Evolutionary conservation across 2,113 vertebrate species (phyloP).

Genomic region (Dasyornis broadbenti): DNA sequence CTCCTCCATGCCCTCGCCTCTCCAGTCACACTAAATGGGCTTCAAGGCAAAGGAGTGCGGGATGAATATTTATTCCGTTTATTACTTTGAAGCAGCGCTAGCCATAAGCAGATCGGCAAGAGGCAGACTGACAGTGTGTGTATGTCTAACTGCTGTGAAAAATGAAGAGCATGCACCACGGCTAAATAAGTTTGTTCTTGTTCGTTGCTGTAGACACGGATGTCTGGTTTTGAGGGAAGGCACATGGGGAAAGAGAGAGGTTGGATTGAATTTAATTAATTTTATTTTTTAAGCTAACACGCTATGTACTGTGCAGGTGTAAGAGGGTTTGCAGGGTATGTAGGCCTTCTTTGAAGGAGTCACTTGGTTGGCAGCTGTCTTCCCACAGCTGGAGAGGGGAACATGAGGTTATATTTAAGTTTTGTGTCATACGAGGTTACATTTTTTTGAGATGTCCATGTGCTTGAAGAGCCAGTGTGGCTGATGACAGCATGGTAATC

Average conservation of each 20-base stretch:
- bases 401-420: not conserved
- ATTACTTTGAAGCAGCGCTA: not conserved
- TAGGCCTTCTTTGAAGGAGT: not conserved
- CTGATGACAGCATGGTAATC: not conserved
- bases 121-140: not conserved
- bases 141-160: not conserved
- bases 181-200: not conserved
- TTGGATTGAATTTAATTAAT: not conserved
- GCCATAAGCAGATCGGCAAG: not conserved
- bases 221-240: not conserved
- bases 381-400: not conserved
- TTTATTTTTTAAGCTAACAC: not conserved
- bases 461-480: not conserved
- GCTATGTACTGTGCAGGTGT: not conserved
- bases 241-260: not conserved
- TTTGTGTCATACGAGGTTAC: not conserved
- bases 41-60: not conserved
- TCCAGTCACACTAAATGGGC: not conserved
- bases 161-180: not conserved
- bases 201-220: not conserved
- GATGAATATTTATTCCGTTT: slow-evolving; percentile 2
- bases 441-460: not conserved
- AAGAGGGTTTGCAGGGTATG: not conserved
- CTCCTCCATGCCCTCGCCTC: not conserved
- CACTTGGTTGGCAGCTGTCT: not conserved